Conservation (phyloP, 1,140 invertebrate genomes). For the Musca domestica region DNA sequence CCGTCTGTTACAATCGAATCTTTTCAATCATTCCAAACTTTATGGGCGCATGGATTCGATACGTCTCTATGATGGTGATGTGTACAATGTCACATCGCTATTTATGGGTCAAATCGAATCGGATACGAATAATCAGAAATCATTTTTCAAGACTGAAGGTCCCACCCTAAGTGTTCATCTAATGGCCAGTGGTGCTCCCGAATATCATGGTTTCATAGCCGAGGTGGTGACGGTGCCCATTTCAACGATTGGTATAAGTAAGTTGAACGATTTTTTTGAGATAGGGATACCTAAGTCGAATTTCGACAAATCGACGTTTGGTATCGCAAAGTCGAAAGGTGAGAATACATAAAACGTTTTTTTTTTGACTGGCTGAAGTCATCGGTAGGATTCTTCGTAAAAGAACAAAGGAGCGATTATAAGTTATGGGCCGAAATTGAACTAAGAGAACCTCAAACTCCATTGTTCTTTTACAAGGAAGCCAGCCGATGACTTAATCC, state of each 20-base stretch:
- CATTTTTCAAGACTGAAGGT: slow-evolving; percentile 71
- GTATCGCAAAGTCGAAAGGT: too few species aligned
- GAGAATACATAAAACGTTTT: too few species aligned
- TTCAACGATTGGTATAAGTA: slow-evolving; percentile 83
- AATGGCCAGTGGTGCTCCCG: slow-evolving; percentile 91
- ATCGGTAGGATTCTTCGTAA: neutral
- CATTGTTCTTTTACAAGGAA: too few species aligned
- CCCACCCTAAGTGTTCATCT: slow-evolving; percentile 87
- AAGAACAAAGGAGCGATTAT: neutral
- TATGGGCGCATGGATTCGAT: slow-evolving; percentile 81
- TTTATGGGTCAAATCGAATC: slow-evolving; percentile 71
- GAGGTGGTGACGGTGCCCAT: slow-evolving; percentile 94
- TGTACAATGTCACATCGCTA: slow-evolving; percentile 80
- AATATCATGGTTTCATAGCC: slow-evolving; percentile 94
- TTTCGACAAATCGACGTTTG: too few species aligned
- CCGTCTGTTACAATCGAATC: slow-evolving; percentile 86
- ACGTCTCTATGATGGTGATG: slow-evolving; percentile 87
- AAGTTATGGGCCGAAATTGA: too few species aligned
- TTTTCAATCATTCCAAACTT: slow-evolving; percentile 85
- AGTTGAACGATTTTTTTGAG: slow-evolving; percentile 49
- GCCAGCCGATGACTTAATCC: too few species aligned
- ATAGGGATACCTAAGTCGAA: neutral
- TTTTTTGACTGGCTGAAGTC: too few species aligned
- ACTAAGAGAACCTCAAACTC: too few species aligned
- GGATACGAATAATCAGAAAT: slow-evolving; percentile 68